Conservation (phyloP, 2,797 vertebrate genomes). For the Etheostoma nigrum region DNA sequence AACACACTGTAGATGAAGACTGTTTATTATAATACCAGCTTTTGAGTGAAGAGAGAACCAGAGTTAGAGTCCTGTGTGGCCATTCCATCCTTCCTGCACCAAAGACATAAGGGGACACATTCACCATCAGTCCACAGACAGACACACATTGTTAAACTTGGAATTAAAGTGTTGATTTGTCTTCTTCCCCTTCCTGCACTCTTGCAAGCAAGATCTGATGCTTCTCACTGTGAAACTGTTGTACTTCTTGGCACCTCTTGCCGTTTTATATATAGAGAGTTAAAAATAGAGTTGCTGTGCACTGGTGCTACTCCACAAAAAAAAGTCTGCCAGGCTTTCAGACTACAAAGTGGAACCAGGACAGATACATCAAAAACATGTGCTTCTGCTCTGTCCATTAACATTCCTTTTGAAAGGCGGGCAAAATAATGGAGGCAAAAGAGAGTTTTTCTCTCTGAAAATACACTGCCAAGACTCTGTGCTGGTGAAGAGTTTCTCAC, state of each 20-base stretch:
- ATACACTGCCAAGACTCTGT: background rate
- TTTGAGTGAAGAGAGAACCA: too few species aligned
- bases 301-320: background rate
- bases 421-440: background rate
- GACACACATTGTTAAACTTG: too few species aligned
- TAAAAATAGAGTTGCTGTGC: constrained; percentile 60
- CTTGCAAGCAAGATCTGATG: background rate
- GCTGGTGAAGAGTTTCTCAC: background rate
- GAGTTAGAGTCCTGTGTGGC: too few species aligned
- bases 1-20: too few species aligned
- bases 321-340: constrained; percentile 20
- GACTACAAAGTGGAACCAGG: constrained; percentile 20
- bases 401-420: background rate
- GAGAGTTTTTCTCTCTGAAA: constrained; percentile 12
- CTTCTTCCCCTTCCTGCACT: background rate
- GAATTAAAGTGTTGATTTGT: too few species aligned
- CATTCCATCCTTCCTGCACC: too few species aligned
- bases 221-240: constrained; percentile 5
- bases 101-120: too few species aligned
- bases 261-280: constrained; percentile 30
- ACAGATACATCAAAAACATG: background rate
- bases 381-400: constrained; percentile 26
- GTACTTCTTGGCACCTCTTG: constrained; percentile 33
- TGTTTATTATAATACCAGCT: too few species aligned
- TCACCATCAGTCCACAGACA: too few species aligned